Conservation (phyloP, 2,888 invertebrate species). For the Junonia oenone region DNA sequence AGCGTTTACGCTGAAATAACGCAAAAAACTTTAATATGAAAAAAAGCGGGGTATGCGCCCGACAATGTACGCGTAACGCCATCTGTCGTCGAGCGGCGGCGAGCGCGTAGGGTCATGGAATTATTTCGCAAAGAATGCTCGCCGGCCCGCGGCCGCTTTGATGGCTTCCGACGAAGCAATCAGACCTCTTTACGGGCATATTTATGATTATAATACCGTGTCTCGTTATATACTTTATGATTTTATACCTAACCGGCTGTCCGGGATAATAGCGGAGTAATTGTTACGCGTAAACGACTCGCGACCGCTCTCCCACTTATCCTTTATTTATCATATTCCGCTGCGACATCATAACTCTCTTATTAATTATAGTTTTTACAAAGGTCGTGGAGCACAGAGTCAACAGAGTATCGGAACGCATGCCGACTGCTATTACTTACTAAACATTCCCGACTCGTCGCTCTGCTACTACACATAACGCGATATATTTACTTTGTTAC, state of each 20-base stretch:
- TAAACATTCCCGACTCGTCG: too few species aligned
- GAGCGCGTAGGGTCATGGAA: slow-evolving; percentile 61
- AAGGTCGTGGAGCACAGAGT: slow-evolving; percentile 3
- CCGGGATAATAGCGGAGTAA: slow-evolving; percentile 63
- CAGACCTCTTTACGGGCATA: slow-evolving; percentile 75
- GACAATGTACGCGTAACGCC: slow-evolving; percentile 69
- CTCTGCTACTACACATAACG: too few species aligned
- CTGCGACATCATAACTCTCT: slow-evolving; percentile 19
- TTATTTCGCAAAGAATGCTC: slow-evolving; percentile 63
- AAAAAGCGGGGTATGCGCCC: slow-evolving; percentile 58
- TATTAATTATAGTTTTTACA: slow-evolving; percentile 27
- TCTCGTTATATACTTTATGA: slow-evolving; percentile 76
- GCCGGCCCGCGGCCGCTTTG: slow-evolving; percentile 70
- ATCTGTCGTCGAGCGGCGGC: slow-evolving; percentile 67
- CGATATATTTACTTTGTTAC: too few species aligned
- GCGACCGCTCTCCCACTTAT: slow-evolving; percentile 27
- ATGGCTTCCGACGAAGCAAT: slow-evolving; percentile 76
- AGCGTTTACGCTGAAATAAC: slow-evolving; percentile 71
- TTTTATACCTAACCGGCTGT: slow-evolving; percentile 66
- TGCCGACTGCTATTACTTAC: too few species aligned
- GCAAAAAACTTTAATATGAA: slow-evolving; percentile 49
- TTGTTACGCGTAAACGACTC: slow-evolving; percentile 57
- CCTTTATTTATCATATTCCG: slow-evolving; percentile 25
- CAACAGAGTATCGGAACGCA: slow-evolving; percentile 8
- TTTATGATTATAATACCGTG: slow-evolving; percentile 78